Evolutionary conservation across 1,140 invertebrate genomes (phyloP), one percentile per base, ranked within the genome.

Genomic region (Vollenhovia emeryi): DNA sequence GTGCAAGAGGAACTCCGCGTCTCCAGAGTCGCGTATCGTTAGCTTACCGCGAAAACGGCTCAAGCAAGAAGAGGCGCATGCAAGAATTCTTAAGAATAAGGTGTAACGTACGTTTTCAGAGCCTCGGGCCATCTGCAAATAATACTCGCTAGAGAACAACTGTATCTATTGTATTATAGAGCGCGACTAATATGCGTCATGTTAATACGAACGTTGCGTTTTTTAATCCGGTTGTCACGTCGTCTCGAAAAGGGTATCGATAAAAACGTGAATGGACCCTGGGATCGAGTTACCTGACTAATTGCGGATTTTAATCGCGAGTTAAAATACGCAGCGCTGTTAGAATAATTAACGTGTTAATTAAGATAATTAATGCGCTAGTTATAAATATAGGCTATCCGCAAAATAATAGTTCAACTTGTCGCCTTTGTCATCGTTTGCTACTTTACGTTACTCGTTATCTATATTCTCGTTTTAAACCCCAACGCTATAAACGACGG

Each of bases 51-150:
- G 66, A 66, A n/a, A 11, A 76, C 66, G 48, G n/a, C n/a, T 60
- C 45, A 79, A 80, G 57, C 66, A 50, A 64, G 59, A 78, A 86
- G 64, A 85, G 30, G 85, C 45, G 21, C 88, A 89, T 89, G 88
- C 91, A 90, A 90, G 85, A 68, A 73, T 82, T 89, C 86, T 60
- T 85, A 89, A 85, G 73, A 88, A 89, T 86, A 89, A 91, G 33
- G 52, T 60, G 74, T 92, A 87, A 95, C 94, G 90, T 95, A 95
- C 94, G 94, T 93, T 94, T 92, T 95, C 94, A 88, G 94, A 94
- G 93, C 94, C 94, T 94, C 94, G 93, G 91, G 94, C 92, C 93
- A 92, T 89, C 94, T 95, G 94, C 87, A 95, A 94, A 94, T 92
- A 94, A 93, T 89, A 88, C 84, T 92, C 89, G 76, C 90, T 94